Evolutionary conservation across 2,888 invertebrate genomes (phyloP), one percentile per base, ranked within the genome.

Genomic region (Podotricha telesiphe): DNA sequence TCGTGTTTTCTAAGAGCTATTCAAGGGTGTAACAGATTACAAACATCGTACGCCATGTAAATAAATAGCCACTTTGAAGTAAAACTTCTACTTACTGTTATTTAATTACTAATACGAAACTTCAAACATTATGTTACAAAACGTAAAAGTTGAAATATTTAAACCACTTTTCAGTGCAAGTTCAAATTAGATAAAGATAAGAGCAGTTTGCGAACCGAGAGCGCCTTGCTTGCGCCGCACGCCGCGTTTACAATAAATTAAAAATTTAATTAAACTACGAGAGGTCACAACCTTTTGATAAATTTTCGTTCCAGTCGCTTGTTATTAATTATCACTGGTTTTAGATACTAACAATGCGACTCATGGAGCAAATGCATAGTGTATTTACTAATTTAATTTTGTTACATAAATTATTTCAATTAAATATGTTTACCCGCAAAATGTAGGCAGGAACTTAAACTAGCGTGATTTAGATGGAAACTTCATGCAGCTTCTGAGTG

Each of bases 181-280:
- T 75, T 74, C 71, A 76, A 76, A 75, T 75, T 77, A 78, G 76
- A 76, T 80, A 79, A 79, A 83, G 82, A 82, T 82, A 80, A 77
- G 76, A 79, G 79, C 81, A 83, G 84, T 86, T 85, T 82, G 83
- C 81, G 74, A 78, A 75, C 67, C 77, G 74, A 74, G 76, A 70
- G 65, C 76, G 75, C 74, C 67, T 73, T 76, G 75, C 74, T 71
- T 67, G 79, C 80, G 76, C 82, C 82, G 83, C 80, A 86, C 83
- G 83, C 84, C 82, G 81, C 80, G 80, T 79, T 83, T 82, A 85
- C 83, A 83, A 88, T 89, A 89, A 89, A 89, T 89, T 88, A 87
- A 89, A 88, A 88, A 83, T 87, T 89, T 89, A 89, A 89, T 89
- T 89, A 89, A 89, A 89, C 81, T 85, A 84, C 82, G 81, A 83